These are phyloP conservation scores for Cerastis leucographa DNA, from an alignment of 2,888 invertebrate species.

Conservation along the genomic window DNA sequence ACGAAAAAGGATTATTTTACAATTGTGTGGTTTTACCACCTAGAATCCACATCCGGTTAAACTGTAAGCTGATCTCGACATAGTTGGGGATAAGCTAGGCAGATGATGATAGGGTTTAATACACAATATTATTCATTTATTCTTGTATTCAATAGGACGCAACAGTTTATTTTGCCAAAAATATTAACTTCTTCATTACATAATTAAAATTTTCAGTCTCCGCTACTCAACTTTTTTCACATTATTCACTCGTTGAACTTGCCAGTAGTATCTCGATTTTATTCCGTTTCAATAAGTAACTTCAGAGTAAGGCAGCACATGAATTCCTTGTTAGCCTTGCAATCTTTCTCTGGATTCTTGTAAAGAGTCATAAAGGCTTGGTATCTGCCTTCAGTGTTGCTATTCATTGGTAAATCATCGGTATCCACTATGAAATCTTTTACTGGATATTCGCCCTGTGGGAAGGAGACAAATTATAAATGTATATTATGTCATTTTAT, in stretches of 20 bases:
- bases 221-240: not conserved
- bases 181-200: not conserved
- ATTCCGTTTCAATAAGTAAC: slow-evolving; percentile 73
- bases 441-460: slow-evolving; percentile 74
- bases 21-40: not conserved
- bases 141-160: not conserved
- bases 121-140: slow-evolving; percentile 1
- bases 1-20: not conserved
- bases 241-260: not conserved
- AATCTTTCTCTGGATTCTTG: slow-evolving; percentile 67
- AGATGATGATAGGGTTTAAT: no score
- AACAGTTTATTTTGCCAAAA: slow-evolving; percentile 29
- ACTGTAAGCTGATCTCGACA: not conserved
- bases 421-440: slow-evolving; percentile 71
- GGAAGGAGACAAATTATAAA: slow-evolving; percentile 1
- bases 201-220: not conserved
- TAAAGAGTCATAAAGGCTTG: slow-evolving; percentile 71
- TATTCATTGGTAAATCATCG: slow-evolving; percentile 73
- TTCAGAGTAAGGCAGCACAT: slow-evolving; percentile 73
- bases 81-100: not conserved
- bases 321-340: slow-evolving; percentile 67
- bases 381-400: slow-evolving; percentile 74
- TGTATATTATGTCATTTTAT: no score
- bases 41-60: not conserved
- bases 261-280: not conserved